Conservation (phyloP, 2,797 vertebrate species). For the Halcyon smyrnensis region DNA sequence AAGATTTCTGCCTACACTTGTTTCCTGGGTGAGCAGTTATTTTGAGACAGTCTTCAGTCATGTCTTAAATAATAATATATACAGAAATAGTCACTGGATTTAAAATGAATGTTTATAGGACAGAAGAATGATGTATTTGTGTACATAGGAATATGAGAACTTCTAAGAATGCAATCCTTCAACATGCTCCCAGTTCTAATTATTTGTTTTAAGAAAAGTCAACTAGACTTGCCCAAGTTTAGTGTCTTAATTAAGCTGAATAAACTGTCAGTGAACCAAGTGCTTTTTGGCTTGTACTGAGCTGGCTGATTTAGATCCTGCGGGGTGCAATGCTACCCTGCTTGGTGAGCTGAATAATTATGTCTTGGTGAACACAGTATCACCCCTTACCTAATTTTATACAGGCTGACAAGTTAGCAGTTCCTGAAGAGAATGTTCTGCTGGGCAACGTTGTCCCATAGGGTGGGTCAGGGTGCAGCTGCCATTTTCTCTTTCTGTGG, state of each 20-base stretch:
- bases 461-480: slow-evolving; percentile 28
- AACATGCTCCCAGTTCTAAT: neutral
- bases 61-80: neutral
- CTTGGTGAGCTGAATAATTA: slow-evolving; percentile 68
- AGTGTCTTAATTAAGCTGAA: slow-evolving; percentile 55
- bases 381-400: slow-evolving; percentile 70
- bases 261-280: slow-evolving; percentile 59
- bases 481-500: slow-evolving; percentile 51
- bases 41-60: neutral
- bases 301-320: slow-evolving; percentile 55
- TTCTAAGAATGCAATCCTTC: neutral
- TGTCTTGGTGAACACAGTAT: slow-evolving; percentile 59
- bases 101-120: neutral
- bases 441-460: slow-evolving; percentile 37
- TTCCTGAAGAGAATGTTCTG: slow-evolving; percentile 17
- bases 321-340: slow-evolving; percentile 61
- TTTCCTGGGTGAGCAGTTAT: neutral
- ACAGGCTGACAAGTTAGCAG: slow-evolving; percentile 48
- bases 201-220: slow-evolving; percentile 48
- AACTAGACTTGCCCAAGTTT: neutral
- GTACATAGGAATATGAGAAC: neutral
- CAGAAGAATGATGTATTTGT: neutral
- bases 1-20: neutral
- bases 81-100: neutral
- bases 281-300: slow-evolving; percentile 50